A percentile compares a stretch with the other conserved stretches of the same genome.
Conservation (phyloP, 2,797 vertebrate genomes). For the Cheirogaleus major region DNA sequence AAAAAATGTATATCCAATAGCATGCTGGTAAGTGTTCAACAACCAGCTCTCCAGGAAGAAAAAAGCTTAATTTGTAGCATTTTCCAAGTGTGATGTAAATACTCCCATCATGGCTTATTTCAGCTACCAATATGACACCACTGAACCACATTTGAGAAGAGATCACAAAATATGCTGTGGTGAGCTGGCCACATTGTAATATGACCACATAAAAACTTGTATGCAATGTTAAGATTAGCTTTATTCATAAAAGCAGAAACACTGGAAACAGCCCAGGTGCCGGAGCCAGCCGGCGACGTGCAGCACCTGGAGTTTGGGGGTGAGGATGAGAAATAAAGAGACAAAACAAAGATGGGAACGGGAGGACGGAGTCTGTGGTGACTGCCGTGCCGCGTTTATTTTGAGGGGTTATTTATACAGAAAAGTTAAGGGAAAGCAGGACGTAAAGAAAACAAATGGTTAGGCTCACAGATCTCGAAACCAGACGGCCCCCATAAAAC, state of each 20-base stretch:
- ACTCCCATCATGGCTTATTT: constrained; percentile 30
- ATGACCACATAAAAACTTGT: neutral
- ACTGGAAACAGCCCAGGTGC: neutral
- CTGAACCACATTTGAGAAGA: constrained; percentile 45
- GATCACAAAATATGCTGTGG: neutral
- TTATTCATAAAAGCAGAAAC: constrained; percentile 25
- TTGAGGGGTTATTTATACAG: too few species aligned
- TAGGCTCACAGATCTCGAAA: too few species aligned
- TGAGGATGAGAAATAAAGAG: too few species aligned
- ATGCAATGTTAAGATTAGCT: neutral
- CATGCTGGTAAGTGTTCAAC: constrained; percentile 28
- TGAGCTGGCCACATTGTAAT: neutral
- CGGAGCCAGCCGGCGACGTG: too few species aligned
- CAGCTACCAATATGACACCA: constrained; percentile 6
- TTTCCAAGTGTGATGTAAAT: neutral
- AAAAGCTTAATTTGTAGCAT: neutral
- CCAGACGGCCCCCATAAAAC: too few species aligned
- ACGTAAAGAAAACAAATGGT: too few species aligned
- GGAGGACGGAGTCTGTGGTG: too few species aligned
- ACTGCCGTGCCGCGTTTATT: too few species aligned
- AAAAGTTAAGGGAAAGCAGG: too few species aligned
- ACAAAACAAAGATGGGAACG: too few species aligned
- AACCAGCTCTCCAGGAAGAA: neutral
- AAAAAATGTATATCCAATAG: neutral
- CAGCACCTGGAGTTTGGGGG: too few species aligned